Evolutionary conservation across 2,113 vertebrate genomes (phyloP).

Genomic region (Helogale parvula): DNA sequence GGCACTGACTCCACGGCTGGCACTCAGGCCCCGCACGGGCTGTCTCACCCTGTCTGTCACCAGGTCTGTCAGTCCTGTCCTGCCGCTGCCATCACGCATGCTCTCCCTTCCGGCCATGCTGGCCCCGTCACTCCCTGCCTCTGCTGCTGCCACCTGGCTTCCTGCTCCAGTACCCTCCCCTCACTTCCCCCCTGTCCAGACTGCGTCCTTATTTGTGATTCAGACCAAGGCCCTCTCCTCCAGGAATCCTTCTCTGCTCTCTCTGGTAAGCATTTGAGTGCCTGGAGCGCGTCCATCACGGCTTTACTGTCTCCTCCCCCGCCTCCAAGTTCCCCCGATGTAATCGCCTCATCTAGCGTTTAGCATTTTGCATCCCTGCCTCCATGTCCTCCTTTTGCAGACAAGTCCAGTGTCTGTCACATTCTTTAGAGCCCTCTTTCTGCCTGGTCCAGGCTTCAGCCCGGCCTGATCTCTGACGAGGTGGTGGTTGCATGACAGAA

Average conservation of each 20-base stretch:
- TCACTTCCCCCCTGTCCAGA: not conserved
- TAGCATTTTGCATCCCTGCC: not conserved
- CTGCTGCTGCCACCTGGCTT: not conserved
- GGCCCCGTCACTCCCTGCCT: not conserved
- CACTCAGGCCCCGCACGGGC: not conserved
- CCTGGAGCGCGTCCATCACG: rapidly evolving
- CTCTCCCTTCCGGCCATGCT: not conserved
- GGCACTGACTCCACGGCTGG: not conserved
- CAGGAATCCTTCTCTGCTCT: not conserved
- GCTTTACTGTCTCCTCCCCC: not conserved
- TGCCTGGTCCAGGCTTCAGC: not conserved
- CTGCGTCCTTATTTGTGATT: not conserved
- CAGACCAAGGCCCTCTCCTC: not conserved
- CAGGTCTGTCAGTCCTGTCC: not conserved
- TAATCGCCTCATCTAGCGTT: not conserved
- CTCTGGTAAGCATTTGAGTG: not conserved
- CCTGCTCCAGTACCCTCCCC: not conserved
- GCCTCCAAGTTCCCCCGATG: not conserved
- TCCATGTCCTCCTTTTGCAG: not conserved
- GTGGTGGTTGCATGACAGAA: not conserved
- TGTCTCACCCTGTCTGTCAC: not conserved
- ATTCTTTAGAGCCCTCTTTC: not conserved
- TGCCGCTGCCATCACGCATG: not conserved
- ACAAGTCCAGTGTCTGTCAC: not conserved
- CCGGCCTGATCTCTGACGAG: not conserved